These are phyloP conservation scores for Campoletis raptor DNA, from an alignment of 2,888 invertebrate species.

Conservation along the genomic window DNA sequence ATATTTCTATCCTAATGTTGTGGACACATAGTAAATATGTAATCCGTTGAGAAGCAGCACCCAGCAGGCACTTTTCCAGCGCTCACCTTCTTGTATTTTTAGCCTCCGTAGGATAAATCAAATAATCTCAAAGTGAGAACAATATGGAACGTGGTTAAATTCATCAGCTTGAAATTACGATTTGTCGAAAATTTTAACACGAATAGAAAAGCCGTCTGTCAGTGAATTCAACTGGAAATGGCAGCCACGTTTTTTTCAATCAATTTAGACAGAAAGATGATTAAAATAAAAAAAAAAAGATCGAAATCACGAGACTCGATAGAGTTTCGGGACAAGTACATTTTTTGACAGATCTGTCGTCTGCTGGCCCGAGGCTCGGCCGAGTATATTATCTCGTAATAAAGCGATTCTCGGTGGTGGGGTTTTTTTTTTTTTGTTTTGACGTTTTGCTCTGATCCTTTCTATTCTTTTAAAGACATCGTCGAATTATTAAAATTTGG, in stretches of 20 bases:
- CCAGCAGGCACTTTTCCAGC: too few relatives aligned
- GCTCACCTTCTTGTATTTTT: neutral
- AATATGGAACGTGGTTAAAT: conserved; percentile 1
- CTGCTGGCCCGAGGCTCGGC: too few relatives aligned
- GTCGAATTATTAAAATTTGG: neutral
- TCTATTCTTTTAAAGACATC: neutral
- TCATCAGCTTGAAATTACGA: conserved; percentile 8
- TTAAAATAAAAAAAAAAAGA: too few relatives aligned
- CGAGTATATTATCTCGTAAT: too few relatives aligned
- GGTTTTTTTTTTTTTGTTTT: neutral
- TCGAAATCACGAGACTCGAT: too few relatives aligned
- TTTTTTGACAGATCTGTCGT: too few relatives aligned
- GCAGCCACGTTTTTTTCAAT: neutral
- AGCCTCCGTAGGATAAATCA: neutral
- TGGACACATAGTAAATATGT: neutral
- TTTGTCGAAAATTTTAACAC: conserved; percentile 7
- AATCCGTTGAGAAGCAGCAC: conserved; percentile 32
- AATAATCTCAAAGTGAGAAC: conserved; percentile 17
- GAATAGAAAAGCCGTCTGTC: neutral
- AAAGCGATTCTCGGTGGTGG: too few relatives aligned
- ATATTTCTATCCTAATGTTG: neutral
- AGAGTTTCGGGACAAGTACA: too few relatives aligned
- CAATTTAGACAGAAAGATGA: neutral
- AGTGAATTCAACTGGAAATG: neutral
- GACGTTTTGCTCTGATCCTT: too few relatives aligned